phyloP scores from a whole-genome alignment of 2,888 invertebrate genomes.

The Drosophila borealis region DNA sequence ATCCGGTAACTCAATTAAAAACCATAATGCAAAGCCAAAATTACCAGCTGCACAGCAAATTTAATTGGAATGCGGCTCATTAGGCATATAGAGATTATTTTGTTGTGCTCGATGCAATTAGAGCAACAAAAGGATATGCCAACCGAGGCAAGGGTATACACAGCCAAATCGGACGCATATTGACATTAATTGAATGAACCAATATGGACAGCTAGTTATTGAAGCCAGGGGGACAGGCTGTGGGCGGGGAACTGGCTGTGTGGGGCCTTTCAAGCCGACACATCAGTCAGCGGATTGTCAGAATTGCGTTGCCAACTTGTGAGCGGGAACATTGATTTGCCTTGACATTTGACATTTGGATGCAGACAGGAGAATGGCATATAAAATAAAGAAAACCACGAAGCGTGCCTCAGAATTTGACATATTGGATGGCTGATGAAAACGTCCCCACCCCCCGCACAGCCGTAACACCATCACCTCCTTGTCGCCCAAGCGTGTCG shows the following conservation, averaged over 20 bases:
- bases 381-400: constrained; percentile 20
- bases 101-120: constrained; percentile 61
- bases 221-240: constrained; percentile 11
- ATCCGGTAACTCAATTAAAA: constrained; percentile 31
- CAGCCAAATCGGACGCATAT: constrained; percentile 43
- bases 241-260: background rate
- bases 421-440: constrained; percentile 62
- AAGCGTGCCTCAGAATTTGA: constrained; percentile 59
- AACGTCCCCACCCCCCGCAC: background rate
- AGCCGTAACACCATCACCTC: background rate
- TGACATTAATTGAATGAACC: constrained; percentile 71
- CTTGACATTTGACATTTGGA: constrained; percentile 68
- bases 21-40: constrained; percentile 39
- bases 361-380: constrained; percentile 5
- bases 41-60: constrained; percentile 34
- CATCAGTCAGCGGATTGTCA: constrained; percentile 5
- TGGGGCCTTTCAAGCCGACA: background rate
- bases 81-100: constrained; percentile 44
- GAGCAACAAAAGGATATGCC: constrained; percentile 37
- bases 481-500: background rate
- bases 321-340: constrained; percentile 46
- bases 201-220: constrained; percentile 60
- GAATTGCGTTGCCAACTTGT: constrained; percentile 17
- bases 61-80: constrained; percentile 54
- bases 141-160: constrained; percentile 40